A percentile compares a stretch with the other conserved stretches of the same genome.
phyloP scores from a whole-genome alignment of 1,140 invertebrate species.

The Drosophila mauritiana region DNA sequence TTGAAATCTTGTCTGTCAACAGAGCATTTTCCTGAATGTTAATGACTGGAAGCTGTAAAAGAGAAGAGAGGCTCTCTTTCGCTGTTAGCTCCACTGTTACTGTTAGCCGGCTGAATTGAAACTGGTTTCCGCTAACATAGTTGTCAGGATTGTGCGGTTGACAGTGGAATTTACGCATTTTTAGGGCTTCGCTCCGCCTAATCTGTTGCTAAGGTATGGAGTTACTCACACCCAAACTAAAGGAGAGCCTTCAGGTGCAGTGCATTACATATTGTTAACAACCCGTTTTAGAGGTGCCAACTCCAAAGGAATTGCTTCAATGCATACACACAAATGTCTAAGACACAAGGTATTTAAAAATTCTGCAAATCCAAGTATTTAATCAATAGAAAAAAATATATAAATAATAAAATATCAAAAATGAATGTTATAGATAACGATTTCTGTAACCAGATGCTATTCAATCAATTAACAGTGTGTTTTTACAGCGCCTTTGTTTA shows the following conservation, averaged over 20 bases:
- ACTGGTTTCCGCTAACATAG: constrained; percentile 25
- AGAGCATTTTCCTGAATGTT: constrained; percentile 18
- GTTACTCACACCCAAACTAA: constrained; percentile 18
- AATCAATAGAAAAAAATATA: not conserved
- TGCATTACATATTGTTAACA: not conserved
- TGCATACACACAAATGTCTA: too few species aligned
- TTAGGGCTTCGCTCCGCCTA: constrained; percentile 25
- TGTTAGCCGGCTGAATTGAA: constrained; percentile 33
- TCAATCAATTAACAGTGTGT: constrained; percentile 17
- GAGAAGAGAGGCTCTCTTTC: not conserved
- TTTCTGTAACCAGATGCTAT: not conserved
- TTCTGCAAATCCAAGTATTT: too few species aligned
- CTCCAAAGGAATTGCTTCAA: not conserved
- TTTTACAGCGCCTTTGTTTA: constrained; percentile 40
- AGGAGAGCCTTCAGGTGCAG: constrained; percentile 1
- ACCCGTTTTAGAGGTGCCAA: not conserved
- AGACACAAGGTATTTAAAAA: too few species aligned
- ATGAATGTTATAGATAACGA: not conserved
- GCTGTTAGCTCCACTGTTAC: not conserved
- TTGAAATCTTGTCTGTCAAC: constrained; percentile 72
- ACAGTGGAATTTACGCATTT: constrained; percentile 34
- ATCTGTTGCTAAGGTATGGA: constrained; percentile 10
- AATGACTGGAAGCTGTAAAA: not conserved
- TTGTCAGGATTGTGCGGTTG: constrained; percentile 27
- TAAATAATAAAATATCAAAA: not conserved